Base-by-base conservation (phyloP, 2,113 vertebrate genomes). In the Lampris megalopsis region DNA sequence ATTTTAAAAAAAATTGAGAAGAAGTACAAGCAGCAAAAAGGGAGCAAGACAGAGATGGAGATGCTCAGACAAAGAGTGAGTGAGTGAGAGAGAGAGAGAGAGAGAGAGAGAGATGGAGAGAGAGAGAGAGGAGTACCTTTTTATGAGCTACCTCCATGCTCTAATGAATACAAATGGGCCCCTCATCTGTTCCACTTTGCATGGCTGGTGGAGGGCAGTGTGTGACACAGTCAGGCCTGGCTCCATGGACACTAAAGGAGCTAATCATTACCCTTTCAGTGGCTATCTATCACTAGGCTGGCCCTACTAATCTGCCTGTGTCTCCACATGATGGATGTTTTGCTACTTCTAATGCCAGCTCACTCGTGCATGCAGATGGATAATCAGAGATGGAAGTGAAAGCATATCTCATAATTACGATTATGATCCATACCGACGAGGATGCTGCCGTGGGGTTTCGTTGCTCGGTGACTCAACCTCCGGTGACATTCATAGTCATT, bases 151-250 rank as follows among this genome's bases (percentile, higher is more conserved):
- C 61, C 83, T 68, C 41, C 35, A 63, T 24, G 64, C 1, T 79
- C 70, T 88, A 80, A 87, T 85, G 78, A 80, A 88, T 81, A 86
- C 83, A 89, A 86, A 89, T 83, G 85, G 81, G 1, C 49, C 63
- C 24, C 74, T 81, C 77, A 58, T 86, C 71, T 68, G 68, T 76
- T 85, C 77, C 65, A 76, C 64, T 82, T 71, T 86, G 77, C 71
- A 70, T 53, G 75, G 67, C 63, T 79, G 67, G 49, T 70, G 86
- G 75, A 82, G 74, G 68, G 73, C 70, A 75, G 71, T 41, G 58
- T 68, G 72, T 53, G 60, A 85, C 80, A 76, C 53, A 61, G 48
- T 59, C 59, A 42, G 63, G 70, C 47, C 65, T 6, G 2, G 54
- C 70, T 75, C 67, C 61, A 36, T 9, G 54, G 71, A 89, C 85